Base-by-base conservation (phyloP, 2,797 vertebrate species). In the Psittacula derbiana region DNA sequence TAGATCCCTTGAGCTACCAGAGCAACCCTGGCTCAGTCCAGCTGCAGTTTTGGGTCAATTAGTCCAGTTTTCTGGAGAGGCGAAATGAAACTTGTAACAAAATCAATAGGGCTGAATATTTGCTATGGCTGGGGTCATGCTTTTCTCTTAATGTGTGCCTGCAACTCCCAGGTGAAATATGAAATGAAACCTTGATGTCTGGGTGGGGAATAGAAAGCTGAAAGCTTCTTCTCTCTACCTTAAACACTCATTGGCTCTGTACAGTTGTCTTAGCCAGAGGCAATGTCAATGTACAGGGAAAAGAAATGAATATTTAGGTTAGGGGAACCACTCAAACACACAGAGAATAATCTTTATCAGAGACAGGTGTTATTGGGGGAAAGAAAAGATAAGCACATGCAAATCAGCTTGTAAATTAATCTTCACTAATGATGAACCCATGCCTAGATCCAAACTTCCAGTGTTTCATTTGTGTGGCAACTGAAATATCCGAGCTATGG, bases 381-480 rank as follows among this genome's bases (percentile, higher is more conserved):
- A 5, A 16, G 12, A 28, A 70, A 67, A 62, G 49, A 89, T 53
- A 86, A 83, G 46, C 61, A 33, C 78, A 89, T 94, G 85, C 80
- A 97, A 96, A 95, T 97, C 46, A 72, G 30, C 36, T 91, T 72
- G 67, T 88, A 95, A 96, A 97, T 94, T 38, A 95, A 79, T 58
- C 90, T 95, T 96, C 92, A 82, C 71, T 94, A 93, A 86, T 33
- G 75, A 4, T 53, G 64, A 92, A 93, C 64, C 36, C 65, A 86
- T 84, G 65, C 52, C 66, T 94, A 76, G 80, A 80, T 86, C 44
- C 33, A 66, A 85, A 94, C 23, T 91, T 93, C 21, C 24, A 72
- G 49, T 38, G n/a, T 55, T 94, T 93, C 40, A 88, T 95, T 96
- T 95, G 62, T 72, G 62, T 93, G 90, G 58, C 49, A 80, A 82